phyloP scores from a whole-genome alignment of 2,113 vertebrate genomes.

The Gopherus evgoodei region DNA sequence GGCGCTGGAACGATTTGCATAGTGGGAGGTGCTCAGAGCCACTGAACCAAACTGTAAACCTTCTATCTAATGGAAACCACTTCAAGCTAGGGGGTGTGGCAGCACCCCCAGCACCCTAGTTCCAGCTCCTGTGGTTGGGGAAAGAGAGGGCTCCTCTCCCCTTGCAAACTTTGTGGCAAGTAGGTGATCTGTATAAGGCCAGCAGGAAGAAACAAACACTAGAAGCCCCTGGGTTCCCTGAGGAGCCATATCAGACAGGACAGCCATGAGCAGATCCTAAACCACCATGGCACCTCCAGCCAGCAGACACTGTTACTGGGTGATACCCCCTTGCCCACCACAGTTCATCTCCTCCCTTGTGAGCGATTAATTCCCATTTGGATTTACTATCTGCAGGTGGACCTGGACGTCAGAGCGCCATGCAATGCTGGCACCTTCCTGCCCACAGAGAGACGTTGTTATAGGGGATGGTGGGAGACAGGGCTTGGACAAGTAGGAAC shows the following conservation, averaged over 20 bases:
- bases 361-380: background rate
- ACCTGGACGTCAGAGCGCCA: too few relatives aligned
- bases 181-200: background rate
- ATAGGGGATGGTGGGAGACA: background rate
- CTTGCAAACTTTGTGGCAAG: background rate
- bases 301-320: background rate
- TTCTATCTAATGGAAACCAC: too few relatives aligned
- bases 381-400: background rate
- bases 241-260: background rate
- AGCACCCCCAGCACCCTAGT: too few relatives aligned
- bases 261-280: background rate
- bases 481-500: background rate
- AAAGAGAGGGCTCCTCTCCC: background rate
- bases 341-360: background rate
- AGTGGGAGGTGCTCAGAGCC: too few relatives aligned
- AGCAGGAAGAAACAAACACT: background rate
- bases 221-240: background rate
- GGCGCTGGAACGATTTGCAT: rapidly evolving
- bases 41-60: too few relatives aligned
- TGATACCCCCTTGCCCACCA: background rate
- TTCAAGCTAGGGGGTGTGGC: too few relatives aligned
- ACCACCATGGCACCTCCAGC: background rate
- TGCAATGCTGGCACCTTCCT: background rate
- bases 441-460: background rate
- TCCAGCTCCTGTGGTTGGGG: background rate